Conservation (phyloP, 2,888 invertebrate species). For the Podabrus alpinus region DNA sequence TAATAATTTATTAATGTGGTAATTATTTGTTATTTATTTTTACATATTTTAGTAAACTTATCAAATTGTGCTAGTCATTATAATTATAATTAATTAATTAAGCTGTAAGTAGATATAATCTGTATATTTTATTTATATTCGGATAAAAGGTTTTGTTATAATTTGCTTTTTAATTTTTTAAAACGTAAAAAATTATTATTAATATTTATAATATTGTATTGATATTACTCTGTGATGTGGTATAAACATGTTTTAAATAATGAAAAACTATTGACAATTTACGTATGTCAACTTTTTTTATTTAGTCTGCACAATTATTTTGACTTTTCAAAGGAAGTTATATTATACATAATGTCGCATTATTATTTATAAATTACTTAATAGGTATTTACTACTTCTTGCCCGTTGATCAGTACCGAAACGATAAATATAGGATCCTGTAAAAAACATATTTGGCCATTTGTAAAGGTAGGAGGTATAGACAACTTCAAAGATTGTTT, state of each 20-base stretch:
- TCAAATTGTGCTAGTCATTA: constrained; percentile 54
- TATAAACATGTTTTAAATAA: background rate
- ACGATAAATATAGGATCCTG: background rate
- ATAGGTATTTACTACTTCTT: background rate
- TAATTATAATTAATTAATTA: constrained; percentile 43
- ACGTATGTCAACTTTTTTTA: background rate
- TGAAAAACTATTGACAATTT: background rate
- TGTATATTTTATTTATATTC: constrained; percentile 51
- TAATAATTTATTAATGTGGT: background rate
- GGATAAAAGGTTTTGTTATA: constrained; percentile 44
- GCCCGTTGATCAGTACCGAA: background rate
- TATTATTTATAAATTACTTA: background rate
- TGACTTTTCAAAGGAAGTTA: background rate
- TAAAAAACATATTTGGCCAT: background rate
- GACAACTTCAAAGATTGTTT: background rate
- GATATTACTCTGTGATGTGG: constrained; percentile 4
- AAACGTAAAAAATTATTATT: constrained; percentile 18
- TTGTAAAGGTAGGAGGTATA: background rate
- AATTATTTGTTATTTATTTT: constrained; percentile 47
- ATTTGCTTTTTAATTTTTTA: constrained; percentile 24
- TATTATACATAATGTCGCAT: background rate
- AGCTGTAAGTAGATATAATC: constrained; percentile 44
- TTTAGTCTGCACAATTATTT: background rate
- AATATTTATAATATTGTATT: constrained; percentile 19
- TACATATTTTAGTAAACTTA: constrained; percentile 44